Evolutionary conservation across 2,113 vertebrate species (phyloP), one percentile per base, ranked within the genome.

Genomic region (Isurus oxyrinchus): DNA sequence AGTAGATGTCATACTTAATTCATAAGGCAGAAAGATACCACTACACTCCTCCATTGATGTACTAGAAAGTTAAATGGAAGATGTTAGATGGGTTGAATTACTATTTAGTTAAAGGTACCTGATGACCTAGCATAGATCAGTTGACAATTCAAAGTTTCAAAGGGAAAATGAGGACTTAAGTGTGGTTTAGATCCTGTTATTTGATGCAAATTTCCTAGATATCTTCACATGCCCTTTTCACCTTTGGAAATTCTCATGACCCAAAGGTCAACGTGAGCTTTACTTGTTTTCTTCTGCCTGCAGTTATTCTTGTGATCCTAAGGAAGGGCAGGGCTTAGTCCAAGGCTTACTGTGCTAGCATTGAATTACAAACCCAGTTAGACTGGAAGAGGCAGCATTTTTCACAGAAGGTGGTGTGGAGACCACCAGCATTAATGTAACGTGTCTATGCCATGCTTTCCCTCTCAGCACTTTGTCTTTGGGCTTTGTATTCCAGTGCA

Each of bases 161-260:
- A 95, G 94, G 27, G 67, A 95, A 57, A 53, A 35, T 72, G 67
- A 72, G 27, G 25, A 2, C 11, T 95, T 55, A 16, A 16, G 59
- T 94, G 66, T 66, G 90, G 59, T 94, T 94, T 94, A 40, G 90
- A 23, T 94, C 59, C 23, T 72, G 94, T 55, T 53, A 95, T 53
- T 72, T 72, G 94, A 76, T 95, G 94, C 44, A 95, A 72, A 95
- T 72, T 95, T 95, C 76, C 66, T 72, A 72, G 44, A 95, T 72
- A 95, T 76, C 94, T 95, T 95, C 67, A 95, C 67, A 72, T 95
- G 94, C 40, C 67, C 67, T 95, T 95, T 72, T 95, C 66, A 95
- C 94, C 94, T 55, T 8, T 72, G 67, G 67, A 55, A 69, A 95
- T 95, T 95, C 94, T 72, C 94, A 95, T 95, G 94, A 55, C 94